Evolutionary conservation across 2,888 invertebrate species (phyloP), one percentile per base, ranked within the genome.

Genomic region (Zygothrica quintamaculata): DNA sequence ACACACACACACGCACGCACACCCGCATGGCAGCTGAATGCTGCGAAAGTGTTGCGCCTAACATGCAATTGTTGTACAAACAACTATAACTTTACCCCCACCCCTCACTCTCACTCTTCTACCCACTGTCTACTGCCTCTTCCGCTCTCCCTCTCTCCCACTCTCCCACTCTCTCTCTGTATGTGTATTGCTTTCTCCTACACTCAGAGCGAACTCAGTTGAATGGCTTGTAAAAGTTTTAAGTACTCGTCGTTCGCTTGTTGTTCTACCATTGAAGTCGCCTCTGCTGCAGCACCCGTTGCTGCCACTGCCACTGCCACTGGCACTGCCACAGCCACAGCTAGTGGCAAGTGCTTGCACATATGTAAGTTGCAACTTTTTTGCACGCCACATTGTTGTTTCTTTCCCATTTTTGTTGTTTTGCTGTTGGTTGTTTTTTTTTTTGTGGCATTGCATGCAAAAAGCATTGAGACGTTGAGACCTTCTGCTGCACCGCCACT

Each of bases 191-290:
- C 13, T 42, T 33, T 33, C 40, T 7, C 15, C n/a, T 18, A 7
- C 0, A 0, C 13, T 12, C 4, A 5, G n/a, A 9, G 1, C 39
- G 22, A 22, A 53, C 25, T 40, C 26, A 12, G 37, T 65, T 13
- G 66, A 74, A 74, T 74, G 82, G 79, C 82, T 78, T 79, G 82
- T 79, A 80, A 84, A 80, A 84, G 84, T 80, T 80, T 81, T 71
- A 84, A 80, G 80, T 77, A 84, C 80, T 79, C 69, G 66, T 65
- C 71, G 66, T 65, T 74, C 81, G 60, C 60, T 71, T 56, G 71
- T 59, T 56, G 71, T 59, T 56, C 43, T 67, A 51, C 48, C 60
- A 57, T 60, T 22, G 26, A 39, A 29, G 9, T 22, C 25, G 64
- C 64, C 69, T 26, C 69, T 18, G 59, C 59, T 68, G 68, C 62